phyloP scores from a whole-genome alignment of 2,113 vertebrate species.

The Grantiella picta region DNA sequence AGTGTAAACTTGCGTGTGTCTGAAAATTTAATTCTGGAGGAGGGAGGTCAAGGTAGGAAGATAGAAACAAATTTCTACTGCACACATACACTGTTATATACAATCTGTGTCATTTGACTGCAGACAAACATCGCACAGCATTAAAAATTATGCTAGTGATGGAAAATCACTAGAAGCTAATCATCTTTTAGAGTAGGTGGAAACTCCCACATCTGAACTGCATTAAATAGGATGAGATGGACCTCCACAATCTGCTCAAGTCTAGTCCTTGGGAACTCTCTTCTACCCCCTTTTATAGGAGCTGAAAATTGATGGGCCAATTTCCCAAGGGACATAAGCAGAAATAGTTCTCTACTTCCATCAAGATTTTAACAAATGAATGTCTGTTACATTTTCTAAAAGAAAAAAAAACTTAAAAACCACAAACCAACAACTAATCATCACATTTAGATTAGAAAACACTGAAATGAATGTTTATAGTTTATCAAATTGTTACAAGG shows the following conservation, averaged over 20 bases:
- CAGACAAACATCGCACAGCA: not conserved
- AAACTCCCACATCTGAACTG: conserved; percentile 32
- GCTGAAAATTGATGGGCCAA: not conserved
- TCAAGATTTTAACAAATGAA: not conserved
- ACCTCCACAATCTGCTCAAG: conserved; percentile 26
- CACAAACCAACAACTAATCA: not conserved
- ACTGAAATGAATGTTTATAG: not conserved
- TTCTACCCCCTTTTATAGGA: not conserved
- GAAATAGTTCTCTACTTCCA: not conserved
- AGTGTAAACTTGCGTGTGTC: not conserved
- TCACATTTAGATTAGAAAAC: not conserved
- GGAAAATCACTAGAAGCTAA: conserved; percentile 33
- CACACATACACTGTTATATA: not conserved
- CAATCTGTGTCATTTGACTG: not conserved
- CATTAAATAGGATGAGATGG: conserved; percentile 15
- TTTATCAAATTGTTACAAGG: not conserved
- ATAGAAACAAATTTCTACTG: not conserved
- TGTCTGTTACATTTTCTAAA: not conserved
- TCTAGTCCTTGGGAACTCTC: not conserved
- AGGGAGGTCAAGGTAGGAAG: not conserved
- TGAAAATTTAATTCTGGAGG: not conserved
- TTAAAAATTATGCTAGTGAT: not conserved
- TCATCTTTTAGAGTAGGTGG: conserved; percentile 9
- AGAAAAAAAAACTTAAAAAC: not conserved
- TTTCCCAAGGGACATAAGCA: not conserved